Evolutionary conservation across 2,113 vertebrate genomes (phyloP), one percentile per base, ranked within the genome.

Genomic region (Macquaria ambigua): DNA sequence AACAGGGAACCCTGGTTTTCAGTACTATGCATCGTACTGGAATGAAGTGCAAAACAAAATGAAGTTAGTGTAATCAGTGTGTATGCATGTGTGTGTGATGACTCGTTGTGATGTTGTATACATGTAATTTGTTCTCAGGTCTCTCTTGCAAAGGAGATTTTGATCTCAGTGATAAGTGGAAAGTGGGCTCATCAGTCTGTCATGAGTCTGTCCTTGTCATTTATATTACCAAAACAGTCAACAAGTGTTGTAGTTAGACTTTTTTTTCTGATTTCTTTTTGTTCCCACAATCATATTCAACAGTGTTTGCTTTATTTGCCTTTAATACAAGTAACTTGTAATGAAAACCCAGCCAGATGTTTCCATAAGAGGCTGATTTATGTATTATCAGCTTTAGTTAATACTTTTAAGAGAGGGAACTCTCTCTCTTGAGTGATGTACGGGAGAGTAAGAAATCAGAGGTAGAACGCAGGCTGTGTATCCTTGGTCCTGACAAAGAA

Each of bases 401-500:
- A 74, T 53, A n/a, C 68, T 61, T 80, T 23, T 6, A 74, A 64
- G 20, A 76, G 43, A 59, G 31, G 6, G n/a, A 64, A 39, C 31
- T 75, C 39, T 52, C 50, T 52, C 6, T 20, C 52, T 74, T 7
- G 52, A 63, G 55, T 74, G 34, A 81, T 82, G 68, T 73, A 56
- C 2, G 12, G 34, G 20, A 77, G 68, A 56, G 59, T 43, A 46
- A 56, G 39, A 46, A 79, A 62, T 74, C 69, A 61, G 34, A 85
- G 50, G 50, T 10, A 37, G 70, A 83, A 52, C 46, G 68, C 50
- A 83, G 62, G 56, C 77, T 81, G 55, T 69, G 80, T 87, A 92
- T 87, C 82, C 70, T 80, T 77, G 81, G 85, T 86, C 73, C 86
- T 88, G 81, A 88, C 87, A 89, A 83, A 89, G 90, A 78, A 64